Base-by-base conservation (phyloP, 2,113 vertebrate species). In the Myocastor coypus region DNA sequence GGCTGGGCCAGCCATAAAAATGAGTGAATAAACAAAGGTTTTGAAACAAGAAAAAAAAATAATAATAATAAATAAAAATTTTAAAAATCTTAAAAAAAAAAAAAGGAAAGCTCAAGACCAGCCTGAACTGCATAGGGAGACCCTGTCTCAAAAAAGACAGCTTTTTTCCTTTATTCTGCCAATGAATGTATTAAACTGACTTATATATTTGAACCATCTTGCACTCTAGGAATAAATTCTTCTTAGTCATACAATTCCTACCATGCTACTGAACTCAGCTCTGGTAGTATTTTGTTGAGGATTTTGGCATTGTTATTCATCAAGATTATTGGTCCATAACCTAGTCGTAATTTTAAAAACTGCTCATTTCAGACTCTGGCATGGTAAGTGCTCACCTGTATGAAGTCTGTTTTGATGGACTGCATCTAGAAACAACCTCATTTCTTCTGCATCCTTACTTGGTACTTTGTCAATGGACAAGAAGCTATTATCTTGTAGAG, bases 391-490 rank as follows among this genome's bases (percentile, higher is more conserved):
- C 98, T 98, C 97, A 99, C 99, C 98, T 94, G 98, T 92, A 92
- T 99, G 97, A 96, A 98, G 81, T 96, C 99, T 99, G 90, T 98
- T 99, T 92, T 99, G 99, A 97, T 98, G 99, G 90, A 99, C 97
- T 46, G 98, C 98, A 91, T 99, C 99, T 98, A 99, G 98, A 97
- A 99, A 99, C 73, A 99, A 98, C 87, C 99, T 98, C 95, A 99
- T 99, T 97, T 99, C 99, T 95, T 99, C 99, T 12, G 98, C 98
- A 86, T 99, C 98, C 52, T 98, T 96, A 20, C 94, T 85, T 0
- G 99, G 98, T 55, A 99, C 98, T 97, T 99, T 99, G 94, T 99
- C 99, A 96, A 99, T 98, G 4, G 98, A 99, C 93, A 99, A 98
- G 77, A 98, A 98, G 94, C 98, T 99, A 66, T 97, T 98, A 97